phyloP scores from a whole-genome alignment of 2,113 vertebrate species.

The Bucco capensis region DNA sequence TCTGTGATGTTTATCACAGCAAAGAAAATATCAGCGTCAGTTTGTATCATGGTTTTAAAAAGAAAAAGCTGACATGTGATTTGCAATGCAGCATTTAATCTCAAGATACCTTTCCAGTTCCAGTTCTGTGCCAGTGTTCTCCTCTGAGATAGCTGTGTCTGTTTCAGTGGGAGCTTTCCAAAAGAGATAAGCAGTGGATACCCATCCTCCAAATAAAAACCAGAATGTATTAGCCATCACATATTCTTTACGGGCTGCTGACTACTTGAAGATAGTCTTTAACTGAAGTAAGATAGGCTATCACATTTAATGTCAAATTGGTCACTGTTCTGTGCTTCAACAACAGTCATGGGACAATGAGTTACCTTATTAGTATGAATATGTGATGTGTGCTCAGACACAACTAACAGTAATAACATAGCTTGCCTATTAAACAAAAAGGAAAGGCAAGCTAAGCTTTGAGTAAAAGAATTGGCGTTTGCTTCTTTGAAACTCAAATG shows the following conservation, averaged over 20 bases:
- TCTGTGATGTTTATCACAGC: constrained; percentile 35
- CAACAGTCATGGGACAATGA: background rate
- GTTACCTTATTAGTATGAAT: background rate
- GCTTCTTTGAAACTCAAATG: background rate
- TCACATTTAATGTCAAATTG: background rate
- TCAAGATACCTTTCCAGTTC: background rate
- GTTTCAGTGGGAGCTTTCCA: background rate
- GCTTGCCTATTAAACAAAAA: background rate
- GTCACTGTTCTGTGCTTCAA: background rate
- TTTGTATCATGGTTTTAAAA: background rate
- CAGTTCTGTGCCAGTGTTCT: background rate
- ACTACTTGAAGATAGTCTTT: background rate
- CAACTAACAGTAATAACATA: background rate
- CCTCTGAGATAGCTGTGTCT: background rate
- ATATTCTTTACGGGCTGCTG: background rate
- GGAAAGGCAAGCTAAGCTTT: background rate
- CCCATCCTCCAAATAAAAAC: background rate
- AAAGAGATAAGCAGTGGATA: background rate
- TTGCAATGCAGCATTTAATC: background rate
- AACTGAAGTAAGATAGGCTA: background rate
- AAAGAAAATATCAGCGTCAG: background rate
- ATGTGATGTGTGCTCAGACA: background rate
- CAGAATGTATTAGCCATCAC: rapidly evolving
- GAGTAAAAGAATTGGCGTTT: background rate
- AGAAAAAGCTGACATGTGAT: background rate